These are phyloP conservation scores for Paracentrotus lividus DNA, from an alignment of 53 echinoderm and acorn worm species.

Conservation along the genomic window DNA sequence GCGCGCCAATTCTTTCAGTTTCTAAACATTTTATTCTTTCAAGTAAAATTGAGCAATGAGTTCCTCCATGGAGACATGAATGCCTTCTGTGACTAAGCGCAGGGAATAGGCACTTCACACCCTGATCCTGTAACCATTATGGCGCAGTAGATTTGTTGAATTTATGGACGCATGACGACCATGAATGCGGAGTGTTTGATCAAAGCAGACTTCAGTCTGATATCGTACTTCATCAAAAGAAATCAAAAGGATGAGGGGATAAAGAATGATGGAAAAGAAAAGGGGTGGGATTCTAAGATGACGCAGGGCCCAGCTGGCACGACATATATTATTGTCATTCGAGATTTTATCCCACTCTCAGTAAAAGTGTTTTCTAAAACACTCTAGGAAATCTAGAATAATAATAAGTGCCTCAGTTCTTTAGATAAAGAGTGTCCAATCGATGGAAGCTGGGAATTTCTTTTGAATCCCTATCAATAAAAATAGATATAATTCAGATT, in stretches of 20 bases:
- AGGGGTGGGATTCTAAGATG: neutral
- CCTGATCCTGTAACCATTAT: neutral
- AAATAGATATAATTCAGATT: conserved; percentile 4
- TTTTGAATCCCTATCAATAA: neutral
- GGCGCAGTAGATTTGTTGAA: neutral
- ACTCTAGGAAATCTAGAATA: conserved; percentile 12
- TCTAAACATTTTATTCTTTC: conserved; percentile 17
- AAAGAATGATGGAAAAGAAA: neutral
- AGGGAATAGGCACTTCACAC: conserved; percentile 29
- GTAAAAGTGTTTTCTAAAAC: neutral
- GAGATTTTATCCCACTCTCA: neutral
- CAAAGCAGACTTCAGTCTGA: neutral
- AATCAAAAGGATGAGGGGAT: neutral
- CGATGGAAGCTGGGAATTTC: neutral
- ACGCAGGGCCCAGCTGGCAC: conserved; percentile 1
- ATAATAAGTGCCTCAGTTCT: neutral
- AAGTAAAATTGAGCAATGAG: neutral
- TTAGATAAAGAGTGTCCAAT: no score
- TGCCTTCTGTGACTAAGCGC: neutral
- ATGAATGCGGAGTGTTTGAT: conserved; percentile 12
- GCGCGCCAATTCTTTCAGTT: conserved; percentile 36
- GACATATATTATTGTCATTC: neutral
- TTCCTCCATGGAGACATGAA: neutral
- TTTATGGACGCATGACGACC: neutral
- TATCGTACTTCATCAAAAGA: neutral